A percentile compares a stretch with the other conserved stretches of the same genome.
phyloP scores from a whole-genome alignment of 2,113 vertebrate genomes.

The Chunga burmeisteri region DNA sequence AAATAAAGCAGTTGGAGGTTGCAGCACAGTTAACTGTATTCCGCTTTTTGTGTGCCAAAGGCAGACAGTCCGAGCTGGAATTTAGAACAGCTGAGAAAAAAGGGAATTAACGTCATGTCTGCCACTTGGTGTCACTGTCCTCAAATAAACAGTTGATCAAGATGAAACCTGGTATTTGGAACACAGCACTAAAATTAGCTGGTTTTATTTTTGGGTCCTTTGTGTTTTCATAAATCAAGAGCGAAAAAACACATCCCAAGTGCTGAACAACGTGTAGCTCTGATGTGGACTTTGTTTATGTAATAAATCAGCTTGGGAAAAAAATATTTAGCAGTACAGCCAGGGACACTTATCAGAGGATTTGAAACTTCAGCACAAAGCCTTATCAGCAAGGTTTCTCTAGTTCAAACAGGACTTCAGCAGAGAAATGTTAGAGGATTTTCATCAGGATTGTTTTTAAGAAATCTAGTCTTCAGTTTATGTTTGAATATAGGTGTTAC shows the following conservation, averaged over 20 bases:
- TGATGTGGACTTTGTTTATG: slow-evolving; percentile 34
- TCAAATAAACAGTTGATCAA: neutral
- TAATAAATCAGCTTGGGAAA: slow-evolving; percentile 34
- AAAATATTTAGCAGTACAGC: slow-evolving; percentile 14
- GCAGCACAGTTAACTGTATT: neutral
- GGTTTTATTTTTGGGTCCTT: slow-evolving; percentile 31
- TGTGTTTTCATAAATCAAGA: slow-evolving; percentile 18
- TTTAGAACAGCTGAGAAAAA: neutral
- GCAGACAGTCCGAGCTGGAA: neutral
- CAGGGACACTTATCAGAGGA: neutral
- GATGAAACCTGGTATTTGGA: neutral
- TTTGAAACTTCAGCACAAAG: slow-evolving; percentile 30
- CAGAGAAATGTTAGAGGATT: neutral
- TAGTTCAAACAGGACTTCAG: slow-evolving; percentile 8
- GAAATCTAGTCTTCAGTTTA: neutral
- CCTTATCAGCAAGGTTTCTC: neutral
- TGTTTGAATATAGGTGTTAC: neutral
- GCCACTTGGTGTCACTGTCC: slow-evolving; percentile 66
- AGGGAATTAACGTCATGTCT: neutral
- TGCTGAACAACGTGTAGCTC: neutral
- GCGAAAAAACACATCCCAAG: neutral
- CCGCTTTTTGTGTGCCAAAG: neutral
- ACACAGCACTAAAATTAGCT: neutral
- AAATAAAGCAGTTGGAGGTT: neutral
- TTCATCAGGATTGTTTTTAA: neutral